phyloP scores from a whole-genome alignment of 2,113 vertebrate genomes.

The Halcyon malimbica region DNA sequence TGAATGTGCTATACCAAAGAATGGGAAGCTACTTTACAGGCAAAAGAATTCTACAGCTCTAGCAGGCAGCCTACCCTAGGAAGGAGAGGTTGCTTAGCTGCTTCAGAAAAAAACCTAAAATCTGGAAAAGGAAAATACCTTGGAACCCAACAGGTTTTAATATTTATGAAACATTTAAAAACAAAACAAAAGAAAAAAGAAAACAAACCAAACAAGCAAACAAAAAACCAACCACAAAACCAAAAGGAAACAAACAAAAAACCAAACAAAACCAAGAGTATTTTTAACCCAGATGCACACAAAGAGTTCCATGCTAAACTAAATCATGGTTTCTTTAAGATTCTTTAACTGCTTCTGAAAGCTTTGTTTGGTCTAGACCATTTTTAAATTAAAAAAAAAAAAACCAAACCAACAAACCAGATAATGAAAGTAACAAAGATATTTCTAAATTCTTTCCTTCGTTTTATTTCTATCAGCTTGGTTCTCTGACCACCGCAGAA shows the following conservation, averaged over 20 bases:
- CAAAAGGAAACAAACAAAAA: not conserved
- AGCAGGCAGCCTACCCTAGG: not conserved
- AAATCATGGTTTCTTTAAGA: not conserved
- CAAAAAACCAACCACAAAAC: not conserved
- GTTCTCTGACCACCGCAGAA: not conserved
- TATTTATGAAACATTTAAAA: not conserved
- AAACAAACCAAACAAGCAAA: too few species aligned
- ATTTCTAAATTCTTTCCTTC: not conserved
- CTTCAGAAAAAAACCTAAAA: not conserved
- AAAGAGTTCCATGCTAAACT: not conserved
- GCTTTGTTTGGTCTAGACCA: not conserved
- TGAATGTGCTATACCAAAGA: not conserved
- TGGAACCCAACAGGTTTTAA: not conserved
- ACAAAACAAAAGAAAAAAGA: too few species aligned
- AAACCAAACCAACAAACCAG: too few species aligned
- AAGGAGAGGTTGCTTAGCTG: not conserved
- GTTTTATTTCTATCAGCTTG: not conserved
- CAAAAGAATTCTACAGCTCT: not conserved
- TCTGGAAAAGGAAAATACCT: not conserved
- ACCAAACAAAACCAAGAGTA: not conserved
- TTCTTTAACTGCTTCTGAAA: not conserved
- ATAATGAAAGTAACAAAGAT: not conserved
- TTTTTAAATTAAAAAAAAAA: not conserved
- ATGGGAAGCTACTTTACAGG: not conserved
- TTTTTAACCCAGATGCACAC: not conserved